Evolutionary conservation across 2,113 vertebrate genomes (phyloP).

Genomic region (Phrynocephalus versicolor): DNA sequence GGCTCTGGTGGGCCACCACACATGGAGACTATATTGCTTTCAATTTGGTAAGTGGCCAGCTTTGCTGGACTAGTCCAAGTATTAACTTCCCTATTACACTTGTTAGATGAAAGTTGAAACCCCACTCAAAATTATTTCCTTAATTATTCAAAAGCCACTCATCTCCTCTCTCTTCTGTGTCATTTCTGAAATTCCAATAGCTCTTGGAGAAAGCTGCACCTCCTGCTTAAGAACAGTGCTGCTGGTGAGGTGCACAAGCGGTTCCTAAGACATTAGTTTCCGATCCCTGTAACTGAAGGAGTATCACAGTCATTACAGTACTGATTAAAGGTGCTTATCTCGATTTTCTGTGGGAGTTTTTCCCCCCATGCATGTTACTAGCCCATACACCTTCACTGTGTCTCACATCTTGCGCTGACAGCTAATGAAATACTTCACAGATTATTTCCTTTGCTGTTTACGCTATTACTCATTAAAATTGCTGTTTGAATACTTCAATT

Average conservation of each 20-base stretch:
- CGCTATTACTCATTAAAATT: slow-evolving; percentile 52
- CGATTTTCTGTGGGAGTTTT: slow-evolving; percentile 6
- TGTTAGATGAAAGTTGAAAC: slow-evolving; percentile 39
- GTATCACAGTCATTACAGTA: slow-evolving; percentile 24
- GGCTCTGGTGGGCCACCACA: background rate
- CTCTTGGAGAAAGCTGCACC: background rate
- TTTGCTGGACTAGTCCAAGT: background rate
- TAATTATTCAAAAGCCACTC: background rate
- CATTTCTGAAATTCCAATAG: slow-evolving; percentile 29
- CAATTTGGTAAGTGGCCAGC: background rate
- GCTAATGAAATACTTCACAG: slow-evolving; percentile 56
- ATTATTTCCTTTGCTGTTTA: slow-evolving; percentile 58
- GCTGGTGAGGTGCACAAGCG: background rate
- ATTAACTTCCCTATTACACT: background rate
- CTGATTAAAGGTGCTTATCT: slow-evolving; percentile 24
- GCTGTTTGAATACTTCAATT: slow-evolving; percentile 45
- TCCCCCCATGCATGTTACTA: background rate
- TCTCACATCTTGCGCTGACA: slow-evolving; percentile 21
- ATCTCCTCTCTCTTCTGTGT: slow-evolving; percentile 28
- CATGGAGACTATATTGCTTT: no score
- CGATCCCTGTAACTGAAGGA: slow-evolving; percentile 3
- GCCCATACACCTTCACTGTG: slow-evolving; percentile 20
- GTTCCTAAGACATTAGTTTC: background rate
- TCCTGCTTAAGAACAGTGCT: background rate
- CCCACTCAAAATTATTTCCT: background rate